Evolutionary conservation across 2,113 vertebrate species (phyloP).

Genomic region (Ciconia boyciana): DNA sequence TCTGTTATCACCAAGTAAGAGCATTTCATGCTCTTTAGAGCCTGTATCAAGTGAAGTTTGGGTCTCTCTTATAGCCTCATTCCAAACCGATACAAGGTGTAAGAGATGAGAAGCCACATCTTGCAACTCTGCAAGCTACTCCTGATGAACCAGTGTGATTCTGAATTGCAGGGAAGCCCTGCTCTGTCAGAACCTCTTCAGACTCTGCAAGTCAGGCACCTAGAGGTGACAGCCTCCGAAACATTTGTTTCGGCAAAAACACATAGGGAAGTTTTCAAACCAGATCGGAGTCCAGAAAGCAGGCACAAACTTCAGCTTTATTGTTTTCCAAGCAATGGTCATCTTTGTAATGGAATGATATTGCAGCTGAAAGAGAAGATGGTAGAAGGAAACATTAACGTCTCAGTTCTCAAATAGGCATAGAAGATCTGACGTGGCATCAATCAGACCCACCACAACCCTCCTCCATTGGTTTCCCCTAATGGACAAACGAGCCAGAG

Average conservation of each 20-base stretch:
- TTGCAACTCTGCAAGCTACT: background rate
- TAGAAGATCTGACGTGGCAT: background rate
- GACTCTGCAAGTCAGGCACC: background rate
- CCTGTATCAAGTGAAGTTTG: background rate
- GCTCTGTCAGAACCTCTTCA: background rate
- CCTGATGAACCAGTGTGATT: background rate
- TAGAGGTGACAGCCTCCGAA: background rate
- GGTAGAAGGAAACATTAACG: background rate
- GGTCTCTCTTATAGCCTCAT: background rate
- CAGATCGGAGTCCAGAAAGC: background rate
- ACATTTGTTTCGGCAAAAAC: background rate
- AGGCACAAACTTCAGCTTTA: background rate
- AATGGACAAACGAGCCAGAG: background rate
- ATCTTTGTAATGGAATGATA: conserved; percentile 78
- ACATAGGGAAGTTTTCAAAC: background rate
- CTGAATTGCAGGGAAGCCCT: background rate
- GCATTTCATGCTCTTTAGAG: background rate
- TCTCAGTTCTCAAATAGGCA: background rate
- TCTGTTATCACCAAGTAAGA: background rate
- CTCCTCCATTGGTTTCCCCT: background rate
- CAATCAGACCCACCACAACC: background rate
- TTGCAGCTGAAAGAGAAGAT: conserved; percentile 71
- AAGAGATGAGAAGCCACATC: background rate
- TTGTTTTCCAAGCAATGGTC: conserved; percentile 1
- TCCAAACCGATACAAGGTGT: background rate